Conservation (phyloP, 35 echinoderm and acorn worm genomes). For the Ptychodera flava region DNA sequence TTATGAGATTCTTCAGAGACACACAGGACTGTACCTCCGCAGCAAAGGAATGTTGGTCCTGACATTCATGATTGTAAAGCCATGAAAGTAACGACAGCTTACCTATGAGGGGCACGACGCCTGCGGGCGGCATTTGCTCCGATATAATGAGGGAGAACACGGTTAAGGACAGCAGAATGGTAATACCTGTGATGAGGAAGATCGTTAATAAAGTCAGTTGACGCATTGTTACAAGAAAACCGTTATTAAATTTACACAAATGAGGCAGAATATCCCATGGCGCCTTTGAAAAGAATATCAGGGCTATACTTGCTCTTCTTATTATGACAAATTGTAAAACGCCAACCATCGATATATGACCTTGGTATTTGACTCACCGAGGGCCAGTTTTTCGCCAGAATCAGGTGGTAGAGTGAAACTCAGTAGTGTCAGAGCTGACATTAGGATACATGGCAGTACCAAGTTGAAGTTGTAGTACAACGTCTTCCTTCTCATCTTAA, state of each 20-base stretch:
- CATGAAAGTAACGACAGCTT: no score
- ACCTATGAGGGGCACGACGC: background rate
- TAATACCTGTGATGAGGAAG: background rate
- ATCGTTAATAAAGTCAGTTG: no score
- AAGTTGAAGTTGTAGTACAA: slow-evolving; percentile 87
- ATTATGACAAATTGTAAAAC: background rate
- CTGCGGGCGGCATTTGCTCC: slow-evolving; percentile 5
- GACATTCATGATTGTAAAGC: no score
- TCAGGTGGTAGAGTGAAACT: slow-evolving; percentile 81
- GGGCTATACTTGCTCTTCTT: background rate
- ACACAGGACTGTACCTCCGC: no score
- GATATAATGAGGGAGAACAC: slow-evolving; percentile 10
- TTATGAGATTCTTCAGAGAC: no score
- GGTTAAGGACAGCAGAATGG: slow-evolving; percentile 15
- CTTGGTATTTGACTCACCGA: slow-evolving; percentile 50
- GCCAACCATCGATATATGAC: background rate
- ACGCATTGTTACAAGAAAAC: background rate
- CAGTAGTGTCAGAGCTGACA: slow-evolving; percentile 70
- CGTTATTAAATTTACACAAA: background rate
- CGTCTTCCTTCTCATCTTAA: slow-evolving; percentile 50
- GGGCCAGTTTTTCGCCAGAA: slow-evolving; percentile 90
- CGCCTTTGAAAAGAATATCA: background rate
- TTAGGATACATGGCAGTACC: slow-evolving; percentile 69
- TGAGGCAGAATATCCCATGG: background rate
- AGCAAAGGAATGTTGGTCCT: no score